Conservation (phyloP, 2,888 invertebrate species). For the Chrysolina haemoptera region DNA sequence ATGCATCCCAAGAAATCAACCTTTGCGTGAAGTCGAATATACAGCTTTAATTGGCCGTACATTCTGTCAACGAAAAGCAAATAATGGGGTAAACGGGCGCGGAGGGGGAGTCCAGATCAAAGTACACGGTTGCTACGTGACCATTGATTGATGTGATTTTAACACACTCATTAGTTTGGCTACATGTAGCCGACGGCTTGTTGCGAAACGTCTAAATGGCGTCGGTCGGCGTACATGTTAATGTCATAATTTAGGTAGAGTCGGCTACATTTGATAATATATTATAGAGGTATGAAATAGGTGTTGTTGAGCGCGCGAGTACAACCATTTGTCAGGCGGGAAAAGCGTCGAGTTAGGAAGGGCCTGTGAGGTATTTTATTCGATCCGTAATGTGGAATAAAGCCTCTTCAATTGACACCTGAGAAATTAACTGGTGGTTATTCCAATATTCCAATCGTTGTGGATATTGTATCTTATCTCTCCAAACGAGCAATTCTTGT, state of each 20-base stretch:
- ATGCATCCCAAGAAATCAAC: too few species aligned
- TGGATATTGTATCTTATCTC: too few species aligned
- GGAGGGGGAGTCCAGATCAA: slow-evolving; percentile 56
- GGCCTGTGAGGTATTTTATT: not conserved
- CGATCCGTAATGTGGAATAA: not conserved
- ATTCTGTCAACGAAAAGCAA: slow-evolving; percentile 41
- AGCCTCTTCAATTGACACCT: too few species aligned
- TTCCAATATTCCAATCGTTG: too few species aligned
- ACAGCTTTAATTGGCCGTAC: slow-evolving; percentile 45
- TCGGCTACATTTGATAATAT: slow-evolving; percentile 12
- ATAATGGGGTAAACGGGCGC: slow-evolving; percentile 46
- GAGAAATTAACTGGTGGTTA: too few species aligned
- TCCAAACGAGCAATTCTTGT: too few species aligned
- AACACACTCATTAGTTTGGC: slow-evolving; percentile 66
- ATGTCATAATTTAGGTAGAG: slow-evolving; percentile 36
- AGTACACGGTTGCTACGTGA: slow-evolving; percentile 66
- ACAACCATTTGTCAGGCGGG: slow-evolving; percentile 14
- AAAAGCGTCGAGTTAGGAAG: slow-evolving; percentile 3
- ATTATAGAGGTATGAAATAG: slow-evolving; percentile 18
- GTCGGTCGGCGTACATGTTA: slow-evolving; percentile 55
- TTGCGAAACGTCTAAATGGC: slow-evolving; percentile 57
- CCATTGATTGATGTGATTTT: slow-evolving; percentile 69
- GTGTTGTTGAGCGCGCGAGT: slow-evolving; percentile 10
- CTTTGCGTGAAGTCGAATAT: not conserved
- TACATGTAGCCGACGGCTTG: slow-evolving; percentile 47